Conservation (phyloP, 2,888 invertebrate species). For the Diadromus collaris region DNA sequence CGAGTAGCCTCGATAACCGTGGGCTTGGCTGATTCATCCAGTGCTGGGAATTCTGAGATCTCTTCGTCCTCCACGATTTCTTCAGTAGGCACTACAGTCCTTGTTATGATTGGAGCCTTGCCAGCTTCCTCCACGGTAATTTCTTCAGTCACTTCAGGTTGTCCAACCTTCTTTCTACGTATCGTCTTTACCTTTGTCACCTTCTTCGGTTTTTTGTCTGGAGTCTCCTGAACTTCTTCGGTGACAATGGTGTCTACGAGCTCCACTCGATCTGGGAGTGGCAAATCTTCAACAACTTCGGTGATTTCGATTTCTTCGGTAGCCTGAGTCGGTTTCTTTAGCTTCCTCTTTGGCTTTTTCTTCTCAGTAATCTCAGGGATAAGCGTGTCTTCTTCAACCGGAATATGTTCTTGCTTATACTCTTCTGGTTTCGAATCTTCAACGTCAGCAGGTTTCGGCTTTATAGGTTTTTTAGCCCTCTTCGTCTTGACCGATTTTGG, state of each 20-base stretch:
- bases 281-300: slow-evolving; percentile 42
- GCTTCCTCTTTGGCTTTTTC: slow-evolving; percentile 60
- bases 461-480: slow-evolving; percentile 57
- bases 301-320: slow-evolving; percentile 67
- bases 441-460: slow-evolving; percentile 54
- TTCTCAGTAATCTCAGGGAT: slow-evolving; percentile 58
- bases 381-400: slow-evolving; percentile 59
- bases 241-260: slow-evolving; percentile 62
- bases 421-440: slow-evolving; percentile 44
- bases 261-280: slow-evolving; percentile 54
- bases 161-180: slow-evolving; percentile 50
- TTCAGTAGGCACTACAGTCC: slow-evolving; percentile 45
- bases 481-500: slow-evolving; percentile 23
- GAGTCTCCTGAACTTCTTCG: slow-evolving; percentile 65
- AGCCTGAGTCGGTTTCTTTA: slow-evolving; percentile 66
- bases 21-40: slow-evolving; percentile 61
- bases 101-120: slow-evolving; percentile 52
- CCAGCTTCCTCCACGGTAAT: slow-evolving; percentile 67
- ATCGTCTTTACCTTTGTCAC: slow-evolving; percentile 58
- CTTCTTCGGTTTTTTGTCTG: slow-evolving; percentile 62
- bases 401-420: slow-evolving; percentile 67
- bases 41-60: slow-evolving; percentile 28
- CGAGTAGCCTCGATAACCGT: slow-evolving; percentile 58
- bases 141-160: slow-evolving; percentile 68
- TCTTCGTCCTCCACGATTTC: slow-evolving; percentile 45